Evolutionary conservation across 2,888 invertebrate species (phyloP).

Genomic region (Atethmia centrago): DNA sequence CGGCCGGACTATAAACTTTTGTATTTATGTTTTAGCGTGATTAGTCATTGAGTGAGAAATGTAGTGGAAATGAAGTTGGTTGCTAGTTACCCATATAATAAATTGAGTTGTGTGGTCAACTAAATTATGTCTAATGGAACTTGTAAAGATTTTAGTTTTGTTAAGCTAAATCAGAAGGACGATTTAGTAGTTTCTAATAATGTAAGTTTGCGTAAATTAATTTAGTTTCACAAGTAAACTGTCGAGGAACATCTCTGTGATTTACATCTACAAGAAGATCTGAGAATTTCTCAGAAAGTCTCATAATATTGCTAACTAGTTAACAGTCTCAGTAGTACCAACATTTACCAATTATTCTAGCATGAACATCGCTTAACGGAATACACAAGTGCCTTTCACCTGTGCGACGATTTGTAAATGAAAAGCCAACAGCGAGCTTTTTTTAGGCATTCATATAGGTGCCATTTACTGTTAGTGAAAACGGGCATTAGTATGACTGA

Average conservation of each 20-base stretch:
- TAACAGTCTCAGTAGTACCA: not conserved
- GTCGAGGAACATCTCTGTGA: not conserved
- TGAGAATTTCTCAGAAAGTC: not conserved
- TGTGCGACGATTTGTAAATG: not conserved
- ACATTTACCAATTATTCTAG: constrained; percentile 14
- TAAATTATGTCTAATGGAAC: no score
- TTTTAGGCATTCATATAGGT: not conserved
- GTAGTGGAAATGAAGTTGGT: no score
- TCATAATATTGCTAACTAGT: not conserved
- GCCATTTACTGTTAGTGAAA: not conserved
- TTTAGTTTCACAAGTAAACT: constrained; percentile 4
- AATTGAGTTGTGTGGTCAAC: no score
- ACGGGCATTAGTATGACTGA: not conserved
- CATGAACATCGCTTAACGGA: constrained; percentile 1
- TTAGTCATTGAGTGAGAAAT: no score
- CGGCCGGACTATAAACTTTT: no score
- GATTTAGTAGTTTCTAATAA: no score
- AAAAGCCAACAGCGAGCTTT: not conserved
- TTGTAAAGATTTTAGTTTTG: no score
- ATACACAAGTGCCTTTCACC: constrained; percentile 5
- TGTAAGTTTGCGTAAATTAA: not conserved
- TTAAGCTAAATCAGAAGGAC: no score
- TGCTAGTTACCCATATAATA: no score
- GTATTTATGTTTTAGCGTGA: no score
- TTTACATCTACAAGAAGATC: not conserved